Base-by-base conservation (phyloP, 2,113 vertebrate species). In the Pipra filicauda region DNA sequence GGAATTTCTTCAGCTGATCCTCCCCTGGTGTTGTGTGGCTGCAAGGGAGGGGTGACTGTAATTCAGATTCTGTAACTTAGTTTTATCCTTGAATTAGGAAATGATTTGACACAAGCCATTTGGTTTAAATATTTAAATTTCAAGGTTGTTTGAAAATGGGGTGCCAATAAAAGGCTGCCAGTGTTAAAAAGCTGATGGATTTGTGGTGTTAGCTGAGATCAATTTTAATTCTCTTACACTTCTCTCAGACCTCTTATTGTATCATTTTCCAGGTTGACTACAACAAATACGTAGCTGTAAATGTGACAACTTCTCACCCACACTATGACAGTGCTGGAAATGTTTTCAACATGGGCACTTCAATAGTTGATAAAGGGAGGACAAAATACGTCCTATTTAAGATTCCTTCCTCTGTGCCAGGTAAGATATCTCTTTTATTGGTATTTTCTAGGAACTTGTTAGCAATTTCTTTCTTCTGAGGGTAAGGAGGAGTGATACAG, bases 261-360 rank as follows among this genome's bases (percentile, higher is more conserved):
- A 5, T 90, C 5, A 7, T 92, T 96, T 96, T 95, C 51, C 94
- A 99, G 99, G 95, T 98, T 8, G 99, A 99, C 97, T 99, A 99
- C 96, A 98, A 94, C 91, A 98, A 99, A 85, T 98, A 99, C 3
- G 97, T 99, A 41, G 96, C 98, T 18, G 62, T 99, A 77, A 99
- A 99, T 89, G 0, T 99, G 85, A 97, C 98, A 10, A 99, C 99
- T 2, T 97, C 99, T 62, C 99, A 99, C 85, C 99, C 99, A 6
- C 99, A 99, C 96, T 99, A 99, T 23, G 99, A 99, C 84, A 90
- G 92, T 4, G 98, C 97, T 76, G 99, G 99, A 51, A 99, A 99
- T 95, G 86, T 98, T 64, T 98, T 99, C 95, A 99, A 99, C 96
- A 98, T 99, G 98, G 99, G 99, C 54, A 99, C 98, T 2, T 98